phyloP scores from a whole-genome alignment of 2,113 vertebrate species.

The Carassius auratus region DNA sequence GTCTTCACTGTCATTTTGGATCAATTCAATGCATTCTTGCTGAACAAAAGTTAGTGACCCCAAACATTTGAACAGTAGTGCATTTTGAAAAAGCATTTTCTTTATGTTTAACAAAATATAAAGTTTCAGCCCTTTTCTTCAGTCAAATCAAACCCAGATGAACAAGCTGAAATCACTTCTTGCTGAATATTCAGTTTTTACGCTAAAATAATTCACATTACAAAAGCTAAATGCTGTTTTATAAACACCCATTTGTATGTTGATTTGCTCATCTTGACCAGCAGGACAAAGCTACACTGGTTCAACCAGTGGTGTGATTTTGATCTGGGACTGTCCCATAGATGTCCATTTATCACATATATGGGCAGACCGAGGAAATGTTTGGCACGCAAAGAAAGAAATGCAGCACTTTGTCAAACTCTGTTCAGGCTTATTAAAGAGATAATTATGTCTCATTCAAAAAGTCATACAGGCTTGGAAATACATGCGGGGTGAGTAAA shows the following conservation, averaged over 20 bases:
- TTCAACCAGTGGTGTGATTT: background rate
- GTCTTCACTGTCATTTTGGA: background rate
- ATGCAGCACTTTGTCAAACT: background rate
- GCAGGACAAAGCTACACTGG: background rate
- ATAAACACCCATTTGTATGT: background rate
- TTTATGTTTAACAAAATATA: background rate
- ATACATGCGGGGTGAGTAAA: too few species aligned
- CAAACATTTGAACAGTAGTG: background rate
- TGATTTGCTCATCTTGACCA: background rate
- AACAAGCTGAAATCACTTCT: background rate
- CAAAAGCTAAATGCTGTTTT: background rate
- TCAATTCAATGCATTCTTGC: background rate
- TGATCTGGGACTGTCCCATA: background rate
- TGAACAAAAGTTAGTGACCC: background rate
- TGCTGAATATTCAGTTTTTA: background rate
- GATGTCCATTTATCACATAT: background rate
- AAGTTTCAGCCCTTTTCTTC: background rate
- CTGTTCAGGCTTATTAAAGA: background rate
- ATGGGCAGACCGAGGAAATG: background rate
- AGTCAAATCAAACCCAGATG: background rate
- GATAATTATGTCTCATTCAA: background rate
- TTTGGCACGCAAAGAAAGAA: background rate
- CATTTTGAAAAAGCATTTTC: background rate
- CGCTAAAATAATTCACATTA: background rate
- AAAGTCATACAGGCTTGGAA: background rate